Conservation (phyloP, 2,113 vertebrate genomes). For the Leiothrix lutea region DNA sequence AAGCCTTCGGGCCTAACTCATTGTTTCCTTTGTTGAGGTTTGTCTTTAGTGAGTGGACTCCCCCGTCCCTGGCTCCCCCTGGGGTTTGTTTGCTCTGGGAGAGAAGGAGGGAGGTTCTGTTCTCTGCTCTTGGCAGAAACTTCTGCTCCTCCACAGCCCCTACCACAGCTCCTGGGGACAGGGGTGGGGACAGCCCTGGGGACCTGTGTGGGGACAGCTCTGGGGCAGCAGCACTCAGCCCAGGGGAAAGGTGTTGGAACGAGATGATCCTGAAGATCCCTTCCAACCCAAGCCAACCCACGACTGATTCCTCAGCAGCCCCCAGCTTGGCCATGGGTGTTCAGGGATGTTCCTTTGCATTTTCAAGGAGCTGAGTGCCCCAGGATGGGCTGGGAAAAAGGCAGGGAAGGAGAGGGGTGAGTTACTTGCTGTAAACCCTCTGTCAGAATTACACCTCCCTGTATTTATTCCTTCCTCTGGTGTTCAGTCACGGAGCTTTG, state of each 20-base stretch:
- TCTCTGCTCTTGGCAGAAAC: not conserved
- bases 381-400: not conserved
- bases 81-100: not conserved
- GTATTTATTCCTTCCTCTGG: not conserved
- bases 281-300: not conserved
- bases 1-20: not conserved
- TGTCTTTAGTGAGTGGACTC: not conserved
- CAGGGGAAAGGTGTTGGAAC: not conserved
- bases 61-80: not conserved
- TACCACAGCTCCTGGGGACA: not conserved
- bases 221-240: not conserved
- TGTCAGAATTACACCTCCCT: not conserved
- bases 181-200: not conserved
- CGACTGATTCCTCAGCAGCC: not conserved
- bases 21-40: slow-evolving; percentile 7
- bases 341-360: accelerated
- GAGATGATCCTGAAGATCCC: not conserved
- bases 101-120: not conserved
- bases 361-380: not conserved
- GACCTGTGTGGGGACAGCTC: not conserved
- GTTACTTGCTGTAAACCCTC: not conserved
- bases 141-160: accelerated
- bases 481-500: not conserved
- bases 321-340: not conserved
- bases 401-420: not conserved